These are phyloP conservation scores for Planiliza haematocheilus DNA, from an alignment of 2,113 vertebrate species.

Conservation along the genomic window DNA sequence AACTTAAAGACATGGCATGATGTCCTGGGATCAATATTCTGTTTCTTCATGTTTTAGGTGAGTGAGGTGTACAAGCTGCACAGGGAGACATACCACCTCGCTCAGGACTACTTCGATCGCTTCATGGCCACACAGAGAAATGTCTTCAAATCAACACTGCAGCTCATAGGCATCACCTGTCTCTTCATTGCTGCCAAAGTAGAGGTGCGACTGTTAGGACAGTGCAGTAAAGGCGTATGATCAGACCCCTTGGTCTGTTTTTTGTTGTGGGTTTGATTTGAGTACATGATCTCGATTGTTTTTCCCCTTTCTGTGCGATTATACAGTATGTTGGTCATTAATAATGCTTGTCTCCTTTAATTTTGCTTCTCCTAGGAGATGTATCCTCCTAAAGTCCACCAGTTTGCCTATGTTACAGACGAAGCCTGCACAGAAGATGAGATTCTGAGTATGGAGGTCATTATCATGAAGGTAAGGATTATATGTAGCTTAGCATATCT, in stretches of 20 bases:
- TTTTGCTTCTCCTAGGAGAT: slow-evolving; percentile 87
- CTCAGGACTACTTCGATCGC: slow-evolving; percentile 97
- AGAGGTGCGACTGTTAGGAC: slow-evolving; percentile 82
- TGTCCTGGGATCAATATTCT: neutral
- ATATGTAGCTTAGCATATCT: no score
- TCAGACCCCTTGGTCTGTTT: neutral
- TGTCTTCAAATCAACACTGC: slow-evolving; percentile 91
- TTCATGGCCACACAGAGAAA: slow-evolving; percentile 96
- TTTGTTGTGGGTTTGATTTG: neutral
- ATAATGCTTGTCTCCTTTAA: neutral
- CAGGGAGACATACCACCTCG: slow-evolving; percentile 95
- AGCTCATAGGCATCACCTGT: slow-evolving; percentile 95
- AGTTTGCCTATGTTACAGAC: slow-evolving; percentile 98
- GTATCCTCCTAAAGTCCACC: slow-evolving; percentile 95
- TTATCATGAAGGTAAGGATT: slow-evolving; percentile 93
- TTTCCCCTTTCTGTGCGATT: neutral
- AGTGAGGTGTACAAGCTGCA: slow-evolving; percentile 96
- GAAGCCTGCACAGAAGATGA: slow-evolving; percentile 95
- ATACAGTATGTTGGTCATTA: neutral
- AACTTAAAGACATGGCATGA: neutral
- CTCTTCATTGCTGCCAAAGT: slow-evolving; percentile 97
- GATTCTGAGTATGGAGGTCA: slow-evolving; percentile 94
- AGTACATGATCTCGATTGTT: neutral
- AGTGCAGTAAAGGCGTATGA: neutral
- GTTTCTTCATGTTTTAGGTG: slow-evolving; percentile 82